These are phyloP conservation scores for Hyperoplus immaculatus DNA, from an alignment of 2,797 vertebrate genomes.

Conservation along the genomic window DNA sequence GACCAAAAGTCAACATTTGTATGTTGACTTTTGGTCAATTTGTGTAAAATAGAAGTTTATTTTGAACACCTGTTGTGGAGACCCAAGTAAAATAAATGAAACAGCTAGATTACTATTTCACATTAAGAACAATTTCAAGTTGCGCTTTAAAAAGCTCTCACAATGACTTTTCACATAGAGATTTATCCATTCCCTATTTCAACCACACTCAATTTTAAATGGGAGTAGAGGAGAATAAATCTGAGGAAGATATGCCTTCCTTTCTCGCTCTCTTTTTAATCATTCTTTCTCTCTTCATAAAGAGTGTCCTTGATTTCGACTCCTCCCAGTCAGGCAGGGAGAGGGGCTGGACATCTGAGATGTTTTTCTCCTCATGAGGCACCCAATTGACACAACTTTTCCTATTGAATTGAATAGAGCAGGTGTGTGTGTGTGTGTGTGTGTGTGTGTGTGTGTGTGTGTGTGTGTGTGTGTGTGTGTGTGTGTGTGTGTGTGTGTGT, in stretches of 20 bases:
- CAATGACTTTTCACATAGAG: too few relatives aligned
- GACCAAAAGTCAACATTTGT: too few relatives aligned
- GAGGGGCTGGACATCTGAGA: conserved; percentile 42
- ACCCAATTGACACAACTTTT: conserved; percentile 52
- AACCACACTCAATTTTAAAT: not conserved
- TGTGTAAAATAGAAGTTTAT: not conserved
- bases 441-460: too few relatives aligned
- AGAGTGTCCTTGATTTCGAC: conserved; percentile 47
- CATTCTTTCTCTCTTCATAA: conserved; percentile 35
- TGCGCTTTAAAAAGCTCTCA: too few relatives aligned
- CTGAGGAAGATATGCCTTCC: conserved; percentile 27
- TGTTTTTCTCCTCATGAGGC: conserved; percentile 42
- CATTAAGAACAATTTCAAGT: too few relatives aligned
- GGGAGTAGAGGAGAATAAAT: conserved; percentile 3
- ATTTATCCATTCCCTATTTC: not conserved
- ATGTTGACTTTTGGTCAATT: not conserved
- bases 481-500: conserved; percentile 7
- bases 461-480: conserved; percentile 18
- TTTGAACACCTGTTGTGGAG: not conserved
- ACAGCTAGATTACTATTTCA: too few relatives aligned
- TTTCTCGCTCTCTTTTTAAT: conserved; percentile 20
- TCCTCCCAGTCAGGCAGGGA: conserved; percentile 15
- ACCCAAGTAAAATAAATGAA: too few relatives aligned
- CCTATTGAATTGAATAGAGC: conserved; percentile 48
- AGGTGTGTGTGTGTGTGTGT: conserved; percentile 46